Evolutionary conservation across 1,140 invertebrate species (phyloP).

Genomic region (Trichonephila clavipes): DNA sequence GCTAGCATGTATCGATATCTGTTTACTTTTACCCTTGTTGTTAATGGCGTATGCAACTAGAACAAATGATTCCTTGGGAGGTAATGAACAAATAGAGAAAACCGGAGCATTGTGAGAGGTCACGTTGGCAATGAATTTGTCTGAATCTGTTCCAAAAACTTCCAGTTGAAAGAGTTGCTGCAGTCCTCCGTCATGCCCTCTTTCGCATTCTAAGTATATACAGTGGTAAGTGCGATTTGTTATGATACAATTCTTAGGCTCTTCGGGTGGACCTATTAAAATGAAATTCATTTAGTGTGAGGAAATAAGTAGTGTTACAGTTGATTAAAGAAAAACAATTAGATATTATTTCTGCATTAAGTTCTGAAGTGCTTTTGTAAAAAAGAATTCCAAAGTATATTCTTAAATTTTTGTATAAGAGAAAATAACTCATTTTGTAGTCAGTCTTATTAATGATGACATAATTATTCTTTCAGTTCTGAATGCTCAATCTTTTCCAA

Average conservation of each 20-base stretch:
- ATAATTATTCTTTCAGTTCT: no score
- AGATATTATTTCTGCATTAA: no score
- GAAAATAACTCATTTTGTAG: no score
- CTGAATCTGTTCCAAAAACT: slow-evolving; percentile 84
- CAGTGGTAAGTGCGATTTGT: slow-evolving; percentile 91
- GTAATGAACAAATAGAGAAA: slow-evolving; percentile 77
- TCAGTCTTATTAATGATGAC: no score
- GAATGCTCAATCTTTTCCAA: no score
- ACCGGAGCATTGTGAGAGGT: slow-evolving; percentile 73
- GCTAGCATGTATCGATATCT: slow-evolving; percentile 89
- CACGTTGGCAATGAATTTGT: slow-evolving; percentile 74
- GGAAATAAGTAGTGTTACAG: no score
- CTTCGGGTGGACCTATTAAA: slow-evolving; percentile 87
- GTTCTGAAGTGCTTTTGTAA: no score
- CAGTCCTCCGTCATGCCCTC: slow-evolving; percentile 90
- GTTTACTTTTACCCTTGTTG: slow-evolving; percentile 85
- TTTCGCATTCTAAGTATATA: slow-evolving; percentile 87
- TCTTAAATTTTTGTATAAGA: no score
- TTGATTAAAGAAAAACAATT: no score
- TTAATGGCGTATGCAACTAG: slow-evolving; percentile 86
- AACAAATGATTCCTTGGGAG: slow-evolving; percentile 75
- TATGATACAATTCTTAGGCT: slow-evolving; percentile 91
- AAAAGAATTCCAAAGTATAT: no score
- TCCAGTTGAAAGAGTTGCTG: slow-evolving; percentile 91
- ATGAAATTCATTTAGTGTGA: no score